Percentiles rank a stretch among this genome's conserved stretches.
Evolutionary conservation across 1,140 invertebrate species (phyloP).

Genomic region (Drosophila fuyamai): DNA sequence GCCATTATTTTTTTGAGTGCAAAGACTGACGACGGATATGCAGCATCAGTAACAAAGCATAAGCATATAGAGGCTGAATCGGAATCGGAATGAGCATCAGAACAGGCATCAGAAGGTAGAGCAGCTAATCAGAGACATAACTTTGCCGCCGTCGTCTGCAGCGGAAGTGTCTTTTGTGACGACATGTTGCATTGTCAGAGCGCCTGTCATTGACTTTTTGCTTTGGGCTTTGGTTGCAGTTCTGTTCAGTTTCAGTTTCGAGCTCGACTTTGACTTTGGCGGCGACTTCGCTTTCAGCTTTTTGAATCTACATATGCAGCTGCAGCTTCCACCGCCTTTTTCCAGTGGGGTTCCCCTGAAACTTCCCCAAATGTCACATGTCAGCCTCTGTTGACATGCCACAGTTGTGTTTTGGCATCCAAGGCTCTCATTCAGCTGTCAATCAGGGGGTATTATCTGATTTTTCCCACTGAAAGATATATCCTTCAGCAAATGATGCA

Average conservation of each 20-base stretch:
- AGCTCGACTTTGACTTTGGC: conserved; percentile 19
- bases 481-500: not conserved
- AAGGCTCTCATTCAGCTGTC: conserved; percentile 14
- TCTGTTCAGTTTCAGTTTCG: not conserved
- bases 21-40: conserved; percentile 43
- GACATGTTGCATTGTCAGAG: conserved; percentile 50
- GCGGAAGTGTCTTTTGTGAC: conserved; percentile 55
- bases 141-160: conserved; percentile 71
- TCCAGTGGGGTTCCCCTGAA: not conserved
- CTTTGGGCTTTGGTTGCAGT: not conserved
- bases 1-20: not conserved
- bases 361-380: not conserved
- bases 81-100: not conserved
- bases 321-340: conserved; percentile 11
- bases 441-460: conserved; percentile 1
- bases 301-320: conserved; percentile 5
- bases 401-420: conserved; percentile 14
- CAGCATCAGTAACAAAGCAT: conserved; percentile 29
- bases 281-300: conserved; percentile 4
- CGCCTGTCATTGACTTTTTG: conserved; percentile 33
- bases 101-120: conserved; percentile 16
- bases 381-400: conserved; percentile 21
- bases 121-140: conserved; percentile 47
- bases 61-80: conserved; percentile 12
- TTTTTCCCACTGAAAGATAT: not conserved